These are phyloP conservation scores for Mohoua ochrocephala DNA, from an alignment of 2,113 vertebrate genomes.

Conservation along the genomic window DNA sequence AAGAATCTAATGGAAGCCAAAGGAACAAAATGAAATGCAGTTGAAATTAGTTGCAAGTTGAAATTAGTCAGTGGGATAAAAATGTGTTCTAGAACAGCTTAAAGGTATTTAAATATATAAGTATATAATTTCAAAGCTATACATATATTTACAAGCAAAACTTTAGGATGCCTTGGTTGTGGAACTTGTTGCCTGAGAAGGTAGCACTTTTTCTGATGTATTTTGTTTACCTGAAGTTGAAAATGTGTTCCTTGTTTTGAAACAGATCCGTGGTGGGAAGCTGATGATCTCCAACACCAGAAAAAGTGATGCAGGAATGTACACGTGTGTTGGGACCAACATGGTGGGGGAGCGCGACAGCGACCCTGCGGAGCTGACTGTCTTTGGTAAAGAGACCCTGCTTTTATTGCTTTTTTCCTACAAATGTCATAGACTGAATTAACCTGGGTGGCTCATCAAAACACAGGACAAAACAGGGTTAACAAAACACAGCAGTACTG, in stretches of 20 bases:
- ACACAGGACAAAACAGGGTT: neutral
- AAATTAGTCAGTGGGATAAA: neutral
- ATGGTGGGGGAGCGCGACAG: slow-evolving; percentile 98
- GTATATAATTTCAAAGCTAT: neutral
- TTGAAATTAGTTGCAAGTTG: neutral
- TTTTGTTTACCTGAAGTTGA: neutral
- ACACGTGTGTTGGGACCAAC: slow-evolving; percentile 94
- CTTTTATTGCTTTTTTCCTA: neutral
- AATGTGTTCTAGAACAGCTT: neutral
- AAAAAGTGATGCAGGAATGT: slow-evolving; percentile 94
- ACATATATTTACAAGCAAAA: neutral
- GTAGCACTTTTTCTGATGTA: neutral
- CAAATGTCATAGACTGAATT: neutral
- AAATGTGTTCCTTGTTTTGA: neutral
- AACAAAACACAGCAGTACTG: neutral
- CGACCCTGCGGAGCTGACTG: slow-evolving; percentile 93
- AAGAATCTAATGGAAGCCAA: neutral
- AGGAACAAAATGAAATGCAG: neutral
- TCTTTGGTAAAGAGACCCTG: slow-evolving; percentile 84
- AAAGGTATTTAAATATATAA: neutral
- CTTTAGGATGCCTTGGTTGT: neutral
- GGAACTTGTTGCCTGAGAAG: neutral
- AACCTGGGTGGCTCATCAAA: neutral
- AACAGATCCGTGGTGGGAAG: slow-evolving; percentile 94
- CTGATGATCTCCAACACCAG: slow-evolving; percentile 97